Percentiles rank a stretch among this genome's conserved stretches.
phyloP scores from a whole-genome alignment of 1,140 invertebrate genomes.

The Panagrolaimus sp. region DNA sequence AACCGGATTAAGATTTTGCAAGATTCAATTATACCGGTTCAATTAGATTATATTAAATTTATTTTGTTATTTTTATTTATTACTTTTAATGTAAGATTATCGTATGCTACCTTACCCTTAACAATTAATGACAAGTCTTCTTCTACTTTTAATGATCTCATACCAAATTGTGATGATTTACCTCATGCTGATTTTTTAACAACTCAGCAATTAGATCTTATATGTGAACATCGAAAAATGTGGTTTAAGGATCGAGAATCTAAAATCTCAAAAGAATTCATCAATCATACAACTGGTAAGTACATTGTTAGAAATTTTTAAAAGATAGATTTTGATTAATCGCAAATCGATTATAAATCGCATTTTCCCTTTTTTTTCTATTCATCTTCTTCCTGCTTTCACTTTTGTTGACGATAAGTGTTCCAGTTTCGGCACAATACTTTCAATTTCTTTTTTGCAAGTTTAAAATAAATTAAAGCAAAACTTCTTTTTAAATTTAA shows the following conservation, averaged over 20 bases:
- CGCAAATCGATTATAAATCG: not conserved
- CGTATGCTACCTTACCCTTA: no score
- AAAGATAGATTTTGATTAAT: not conserved
- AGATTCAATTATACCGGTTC: no score
- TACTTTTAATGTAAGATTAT: no score
- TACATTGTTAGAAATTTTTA: not conserved
- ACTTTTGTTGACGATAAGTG: no score
- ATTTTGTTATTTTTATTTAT: no score
- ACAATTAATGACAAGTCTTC: no score
- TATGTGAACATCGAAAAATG: constrained; percentile 9
- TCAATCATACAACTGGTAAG: constrained; percentile 7
- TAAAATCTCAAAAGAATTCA: constrained; percentile 2
- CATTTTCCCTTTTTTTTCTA: not conserved
- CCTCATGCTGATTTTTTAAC: not conserved
- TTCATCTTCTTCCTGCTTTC: not conserved
- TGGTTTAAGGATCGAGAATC: constrained; percentile 8
- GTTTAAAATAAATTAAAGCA: constrained; percentile 5
- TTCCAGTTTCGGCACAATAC: no score
- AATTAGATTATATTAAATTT: no score
- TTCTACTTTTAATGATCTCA: no score
- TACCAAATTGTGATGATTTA: not conserved
- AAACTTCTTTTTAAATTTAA: not conserved
- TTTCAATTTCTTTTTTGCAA: not conserved
- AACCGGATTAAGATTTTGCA: no score
- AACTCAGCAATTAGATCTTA: constrained; percentile 1